Percentiles rank a stretch among this genome's conserved stretches.
These are phyloP conservation scores for Drosophila miranda DNA, from an alignment of 1,140 invertebrate genomes.

Conservation along the genomic window DNA sequence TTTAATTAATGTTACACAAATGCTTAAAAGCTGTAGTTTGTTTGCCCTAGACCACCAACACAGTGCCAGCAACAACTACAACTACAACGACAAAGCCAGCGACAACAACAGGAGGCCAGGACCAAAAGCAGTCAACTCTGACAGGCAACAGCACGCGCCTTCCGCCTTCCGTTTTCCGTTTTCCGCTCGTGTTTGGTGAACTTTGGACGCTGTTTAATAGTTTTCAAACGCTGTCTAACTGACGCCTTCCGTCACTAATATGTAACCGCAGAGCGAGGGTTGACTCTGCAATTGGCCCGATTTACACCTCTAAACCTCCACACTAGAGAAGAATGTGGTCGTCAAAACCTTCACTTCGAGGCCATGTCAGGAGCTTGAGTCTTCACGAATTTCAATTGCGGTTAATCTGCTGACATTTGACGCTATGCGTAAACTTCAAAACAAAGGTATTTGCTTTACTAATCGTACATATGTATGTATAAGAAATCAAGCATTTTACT, in stretches of 20 bases:
- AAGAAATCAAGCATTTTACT: no score
- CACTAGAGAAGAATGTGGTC: no score
- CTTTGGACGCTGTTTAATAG: constrained; percentile 79
- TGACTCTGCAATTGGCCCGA: constrained; percentile 5
- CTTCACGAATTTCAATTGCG: no score
- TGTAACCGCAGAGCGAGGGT: constrained; percentile 54
- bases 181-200: constrained; percentile 57
- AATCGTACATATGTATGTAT: no score
- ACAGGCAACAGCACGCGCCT: constrained; percentile 70
- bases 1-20: constrained; percentile 81
- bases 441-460: no score
- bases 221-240: constrained; percentile 78
- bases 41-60: constrained; percentile 66
- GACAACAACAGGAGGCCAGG: constrained; percentile 24
- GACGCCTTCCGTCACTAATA: constrained; percentile 75
- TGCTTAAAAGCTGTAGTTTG: constrained; percentile 78
- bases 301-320: no score
- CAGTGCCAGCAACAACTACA: constrained; percentile 27
- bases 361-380: no score
- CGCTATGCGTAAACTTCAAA: no score
- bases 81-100: constrained; percentile 15
- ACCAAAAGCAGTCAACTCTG: constrained; percentile 57
- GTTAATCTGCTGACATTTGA: no score
- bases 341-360: neutral
- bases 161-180: constrained; percentile 58